Evolutionary conservation across 2,113 vertebrate species (phyloP), one percentile per base, ranked within the genome.

Genomic region (Coregonus clupeaformis): DNA sequence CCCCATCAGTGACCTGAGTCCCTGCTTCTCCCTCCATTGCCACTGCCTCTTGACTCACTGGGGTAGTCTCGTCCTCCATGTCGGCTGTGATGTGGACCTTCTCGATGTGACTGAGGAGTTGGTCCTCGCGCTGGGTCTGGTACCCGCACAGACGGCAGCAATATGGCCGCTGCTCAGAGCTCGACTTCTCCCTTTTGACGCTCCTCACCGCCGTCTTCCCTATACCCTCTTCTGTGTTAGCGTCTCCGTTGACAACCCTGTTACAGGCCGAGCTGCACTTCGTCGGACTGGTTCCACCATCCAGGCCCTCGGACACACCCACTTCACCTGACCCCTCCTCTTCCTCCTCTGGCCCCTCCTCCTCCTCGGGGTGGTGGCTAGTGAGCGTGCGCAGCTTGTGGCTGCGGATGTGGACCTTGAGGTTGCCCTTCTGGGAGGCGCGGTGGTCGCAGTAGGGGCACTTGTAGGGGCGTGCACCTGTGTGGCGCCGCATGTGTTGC

Each of bases 401-500:
- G 88, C 95, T 95, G 66, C 97, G 96, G 75, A 98, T 96, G 89
- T 98, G 97, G 66, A 98, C 95, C 90, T 98, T 98, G 69, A 98
- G 93, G 88, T 97, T 97, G 78, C 97, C 97, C 87, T 98, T 98
- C 86, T 98, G 97, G 59, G 97, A 96, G 18, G 97, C 95, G 82
- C 97, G 92, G 90, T 98, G 97, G 84, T 96, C 94, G 0, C 97
- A 98, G 89, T 98, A 98, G 76, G 97, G 97, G 73, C 97, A 98
- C 90, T 97, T 96, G 89, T 98, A 98, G n/a, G 97, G 97, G 66
- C 96, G 96, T 57, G 94, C 96, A 0, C 97, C 97, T 0, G 97
- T 98, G 91, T 98, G 97, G 63, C 97, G 96, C 73, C 97, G 94
- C 97, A 98, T 98, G 78, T 98, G 96, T 91, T 98, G 96, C 0